Evolutionary conservation across 2,888 invertebrate genomes (phyloP), one percentile per base, ranked within the genome.

Genomic region (Chrysolina oricalcia): DNA sequence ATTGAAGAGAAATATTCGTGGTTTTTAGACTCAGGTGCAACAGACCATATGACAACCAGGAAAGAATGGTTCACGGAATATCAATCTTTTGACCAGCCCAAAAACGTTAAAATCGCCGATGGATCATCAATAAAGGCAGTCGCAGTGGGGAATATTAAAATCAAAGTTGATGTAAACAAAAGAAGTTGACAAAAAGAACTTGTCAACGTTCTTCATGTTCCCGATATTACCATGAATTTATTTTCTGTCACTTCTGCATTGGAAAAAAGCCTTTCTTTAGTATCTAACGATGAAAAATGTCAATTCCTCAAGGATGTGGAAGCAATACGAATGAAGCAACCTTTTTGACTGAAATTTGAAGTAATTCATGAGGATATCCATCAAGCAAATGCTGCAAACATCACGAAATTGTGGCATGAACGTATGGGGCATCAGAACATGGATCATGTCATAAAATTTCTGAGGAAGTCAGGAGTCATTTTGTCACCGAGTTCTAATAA

Each of bases 1-100:
- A 53, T 8, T 17, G 53, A n/a, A 53, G 53, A 53, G 19, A 53
- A 53, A 53, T 3, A 64, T 4, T 11, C 23, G n/a, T 64, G 40
- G 64, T 64, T 23, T 23, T 13, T 64, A 6, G 64, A 64, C 17
- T 64, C 40, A 23, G 64, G 64, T 19, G 64, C 64, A 11, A 64
- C 64, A 40, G 64, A 64, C 15, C 64, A 64, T 23, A 64, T 64
- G 64, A 64, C 64, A 10, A n/a, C 53, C 17, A 53, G 53, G 19
- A 53, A n/a, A 53, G 53, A 53, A 53, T 53, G 53, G 53, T 53
- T 15, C 19, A 19, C 6, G n/a, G 53, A 53, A 53, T 53, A 53
- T 53, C 53, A 53, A 53, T 15, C 64, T n/a, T 27, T 64, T n/a
- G 10, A 4, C 8, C 6, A 64, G 23, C 40, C 35, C 17, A 64